Percentiles rank a stretch among this genome's conserved stretches.
phyloP scores from a whole-genome alignment of 2,797 vertebrate species.

The Alosa sapidissima region DNA sequence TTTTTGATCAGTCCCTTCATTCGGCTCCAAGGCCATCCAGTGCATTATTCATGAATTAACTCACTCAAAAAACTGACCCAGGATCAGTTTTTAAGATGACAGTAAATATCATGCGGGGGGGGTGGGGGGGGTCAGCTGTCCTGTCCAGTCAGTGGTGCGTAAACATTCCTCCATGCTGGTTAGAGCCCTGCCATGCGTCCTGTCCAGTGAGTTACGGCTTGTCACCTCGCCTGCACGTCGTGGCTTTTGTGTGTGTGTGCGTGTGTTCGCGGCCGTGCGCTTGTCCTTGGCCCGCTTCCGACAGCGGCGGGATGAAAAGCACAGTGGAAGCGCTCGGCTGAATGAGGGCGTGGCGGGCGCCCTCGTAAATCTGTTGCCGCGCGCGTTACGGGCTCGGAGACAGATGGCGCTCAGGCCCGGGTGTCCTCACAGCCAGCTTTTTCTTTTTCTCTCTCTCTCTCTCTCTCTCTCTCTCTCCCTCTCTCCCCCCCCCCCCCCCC shows the following conservation, averaged over 20 bases:
- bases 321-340: not conserved
- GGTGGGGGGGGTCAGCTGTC: not conserved
- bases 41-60: not conserved
- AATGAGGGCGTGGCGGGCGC: not conserved
- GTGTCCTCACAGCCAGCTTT: not conserved
- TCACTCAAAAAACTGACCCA: not conserved
- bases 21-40: not conserved
- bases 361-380: not conserved
- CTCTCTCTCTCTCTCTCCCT: constrained; percentile 1
- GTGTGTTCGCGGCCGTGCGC: not conserved
- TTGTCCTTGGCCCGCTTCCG: not conserved
- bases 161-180: constrained; percentile 7
- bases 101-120: not conserved
- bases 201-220: not conserved
- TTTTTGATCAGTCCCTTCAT: not conserved
- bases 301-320: not conserved
- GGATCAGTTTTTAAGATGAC: not conserved
- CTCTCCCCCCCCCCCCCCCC: not conserved
- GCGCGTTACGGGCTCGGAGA: not conserved
- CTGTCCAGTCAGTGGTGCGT: not conserved
- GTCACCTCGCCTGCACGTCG: not conserved
- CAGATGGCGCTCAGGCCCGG: not conserved
- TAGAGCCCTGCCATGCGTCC: not conserved
- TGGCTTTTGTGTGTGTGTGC: not conserved
- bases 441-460: not conserved